Base-by-base conservation (phyloP, 2,797 vertebrate species). In the Leptatherina wallacei region DNA sequence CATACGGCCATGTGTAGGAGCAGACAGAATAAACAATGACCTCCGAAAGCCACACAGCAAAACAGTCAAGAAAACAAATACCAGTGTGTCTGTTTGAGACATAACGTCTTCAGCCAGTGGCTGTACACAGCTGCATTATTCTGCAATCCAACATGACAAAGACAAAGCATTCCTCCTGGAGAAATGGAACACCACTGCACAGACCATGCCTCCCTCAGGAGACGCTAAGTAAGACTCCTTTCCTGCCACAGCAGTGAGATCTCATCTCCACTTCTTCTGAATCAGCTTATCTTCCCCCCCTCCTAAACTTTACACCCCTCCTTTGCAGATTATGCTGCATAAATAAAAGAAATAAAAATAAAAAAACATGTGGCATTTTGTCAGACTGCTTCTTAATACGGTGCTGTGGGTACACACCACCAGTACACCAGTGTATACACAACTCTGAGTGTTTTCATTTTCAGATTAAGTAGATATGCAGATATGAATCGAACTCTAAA, bases 11-110 rank as follows among this genome's bases (percentile, higher is more conserved):
- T 75, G 74, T 73, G 83, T 30, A 68, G 67, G 66, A 79, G 78
- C 75, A 84, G 83, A 86, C 80, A 73, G 83, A 88, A 85, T 78
- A 89, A 91, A 91, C 89, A 88, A 89, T 82, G 71, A 80, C 68
- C 75, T 82, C 65, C 77, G 69, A 69, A 86, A 82, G 80, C 69
- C 88, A 83, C 82, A 71, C 65, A 81, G 73, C 81, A 78, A 61
- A 87, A 81, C 81, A 84, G 75, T 65, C 63, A 33, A 75, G 77
- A 82, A 89, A 87, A 89, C 91, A 91, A 92, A 90, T 73, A 82
- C 68, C 85, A 85, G 67, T 62, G 83, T 87, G 88, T 90, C 66
- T 78, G 81, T 62, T 64, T 82, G 84, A 82, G 87, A 88, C 89
- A 71, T 88, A 77, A 86, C 63, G 81, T 90, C 91, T 88, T 77